A percentile compares a stretch with the other conserved stretches of the same genome.
Evolutionary conservation across 2,797 vertebrate genomes (phyloP).

Genomic region (Mionectes olivaceus): DNA sequence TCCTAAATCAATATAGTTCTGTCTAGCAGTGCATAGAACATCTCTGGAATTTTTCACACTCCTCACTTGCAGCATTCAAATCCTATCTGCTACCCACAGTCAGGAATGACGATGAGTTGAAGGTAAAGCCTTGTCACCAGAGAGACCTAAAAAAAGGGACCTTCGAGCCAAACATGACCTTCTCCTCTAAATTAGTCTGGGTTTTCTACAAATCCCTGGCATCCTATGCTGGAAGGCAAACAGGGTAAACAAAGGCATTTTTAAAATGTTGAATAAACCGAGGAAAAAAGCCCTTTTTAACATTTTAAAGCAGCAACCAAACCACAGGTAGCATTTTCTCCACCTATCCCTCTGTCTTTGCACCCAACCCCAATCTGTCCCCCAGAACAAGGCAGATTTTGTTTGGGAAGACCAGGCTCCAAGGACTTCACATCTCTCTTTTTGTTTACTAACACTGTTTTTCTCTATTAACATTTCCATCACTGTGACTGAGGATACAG

Average conservation of each 20-base stretch:
- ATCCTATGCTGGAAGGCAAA: background rate
- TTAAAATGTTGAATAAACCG: background rate
- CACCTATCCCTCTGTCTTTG: background rate
- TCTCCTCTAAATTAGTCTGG: background rate
- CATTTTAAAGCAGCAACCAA: background rate
- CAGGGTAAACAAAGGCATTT: background rate
- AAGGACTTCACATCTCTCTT: background rate
- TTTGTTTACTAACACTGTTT: background rate
- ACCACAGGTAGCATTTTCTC: background rate
- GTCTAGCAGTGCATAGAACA: constrained; percentile 6
- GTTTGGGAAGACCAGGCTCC: background rate
- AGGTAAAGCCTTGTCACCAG: background rate
- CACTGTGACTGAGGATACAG: background rate
- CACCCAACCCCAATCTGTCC: background rate
- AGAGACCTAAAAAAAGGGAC: background rate
- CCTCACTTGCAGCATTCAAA: background rate
- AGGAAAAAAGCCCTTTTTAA: background rate
- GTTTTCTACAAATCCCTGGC: background rate
- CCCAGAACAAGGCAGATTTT: background rate
- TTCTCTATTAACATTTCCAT: background rate
- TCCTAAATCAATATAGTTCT: constrained; percentile 50
- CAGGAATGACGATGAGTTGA: background rate
- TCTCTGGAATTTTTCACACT: constrained; percentile 18
- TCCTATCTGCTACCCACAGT: background rate
- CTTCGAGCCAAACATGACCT: background rate